Base-by-base conservation (phyloP, 2,113 vertebrate genomes). In the Bombycilla garrulus region DNA sequence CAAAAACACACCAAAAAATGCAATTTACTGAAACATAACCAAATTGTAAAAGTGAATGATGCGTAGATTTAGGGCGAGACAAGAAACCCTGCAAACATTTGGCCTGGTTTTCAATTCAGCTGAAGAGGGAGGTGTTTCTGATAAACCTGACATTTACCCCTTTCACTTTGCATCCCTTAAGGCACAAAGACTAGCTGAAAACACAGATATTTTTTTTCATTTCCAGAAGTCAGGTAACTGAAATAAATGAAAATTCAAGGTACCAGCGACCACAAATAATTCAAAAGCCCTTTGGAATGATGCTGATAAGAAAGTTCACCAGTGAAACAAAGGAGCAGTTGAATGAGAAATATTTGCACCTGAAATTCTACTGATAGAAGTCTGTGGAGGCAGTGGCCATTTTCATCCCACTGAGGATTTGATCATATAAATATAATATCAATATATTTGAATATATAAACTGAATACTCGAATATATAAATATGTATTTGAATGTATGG, bases 1-100 rank as follows among this genome's bases (percentile, higher is more conserved):
- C 69, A 93, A 78, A 88, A 69, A 35, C 61, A 67, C 53, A 76
- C 21, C 5, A 25, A 57, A 51, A 87, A 86, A n/a, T 0, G 5
- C 57, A 86, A 74, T 86, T 91, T 86, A 78, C 56, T 53, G 69
- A 86, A 89, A 89, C 29, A 6, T 25, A 87, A 73, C 4, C 3
- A 50, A 91, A 91, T 31, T 86, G 62, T 74, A 86, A 53, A 91
- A 89, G 65, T 53, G 86, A 89, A 95, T 25, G 61, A 93, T 87
- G 72, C 3, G 0, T 51, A 84, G 90, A 64, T 90, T 72, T 81
- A 61, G 72, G 51, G 69, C 66, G 54, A 76, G 70, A 74, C 61
- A 53, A 90, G 85, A 79, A 96, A 79, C 40, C 35, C 44, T 21
- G 40, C 14, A 74, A 92, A 40, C 11, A 11, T 81, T 89, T 85